phyloP scores from a whole-genome alignment of 2,888 invertebrate genomes.

The Drosophila sordidula region DNA sequence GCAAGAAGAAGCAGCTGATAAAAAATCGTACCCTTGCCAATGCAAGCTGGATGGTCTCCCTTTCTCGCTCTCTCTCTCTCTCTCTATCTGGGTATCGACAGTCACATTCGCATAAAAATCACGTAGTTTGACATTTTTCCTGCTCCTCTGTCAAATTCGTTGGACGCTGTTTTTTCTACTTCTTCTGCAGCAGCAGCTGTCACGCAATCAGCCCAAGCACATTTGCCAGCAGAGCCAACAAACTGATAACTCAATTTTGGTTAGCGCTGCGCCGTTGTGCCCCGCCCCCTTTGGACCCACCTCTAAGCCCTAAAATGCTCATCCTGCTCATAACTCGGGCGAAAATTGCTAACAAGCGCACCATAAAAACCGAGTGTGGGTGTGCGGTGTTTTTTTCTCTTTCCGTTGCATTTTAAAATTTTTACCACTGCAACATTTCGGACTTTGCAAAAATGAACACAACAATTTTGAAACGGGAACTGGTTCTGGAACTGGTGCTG shows the following conservation, averaged over 20 bases:
- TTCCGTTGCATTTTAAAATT: conserved; percentile 64
- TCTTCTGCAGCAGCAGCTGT: conserved; percentile 54
- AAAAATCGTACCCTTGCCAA: conserved; percentile 20
- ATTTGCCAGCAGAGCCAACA: conserved; percentile 77
- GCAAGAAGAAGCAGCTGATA: conserved; percentile 8
- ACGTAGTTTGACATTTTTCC: conserved; percentile 76
- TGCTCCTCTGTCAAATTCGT: conserved; percentile 63
- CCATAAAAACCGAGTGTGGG: conserved; percentile 63
- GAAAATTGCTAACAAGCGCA: conserved; percentile 72
- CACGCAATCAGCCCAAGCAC: conserved; percentile 75
- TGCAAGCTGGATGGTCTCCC: conserved; percentile 11
- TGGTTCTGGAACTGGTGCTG: conserved; percentile 1
- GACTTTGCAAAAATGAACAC: conserved; percentile 41
- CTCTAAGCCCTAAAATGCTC: conserved; percentile 26
- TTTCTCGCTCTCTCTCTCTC: conserved; percentile 17
- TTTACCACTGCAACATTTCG: conserved; percentile 29
- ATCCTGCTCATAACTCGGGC: conserved; percentile 64
- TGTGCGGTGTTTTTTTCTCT: conserved; percentile 1
- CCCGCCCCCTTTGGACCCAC: conserved; percentile 20
- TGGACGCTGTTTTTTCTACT: conserved; percentile 40
- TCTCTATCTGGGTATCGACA: conserved; percentile 59
- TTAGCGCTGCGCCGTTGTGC: conserved; percentile 61
- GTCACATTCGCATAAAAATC: conserved; percentile 76
- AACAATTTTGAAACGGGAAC: conserved; percentile 35
- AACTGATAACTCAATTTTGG: conserved; percentile 83